These are phyloP conservation scores for Ochropleura plecta DNA, from an alignment of 2,888 invertebrate species.

Conservation along the genomic window DNA sequence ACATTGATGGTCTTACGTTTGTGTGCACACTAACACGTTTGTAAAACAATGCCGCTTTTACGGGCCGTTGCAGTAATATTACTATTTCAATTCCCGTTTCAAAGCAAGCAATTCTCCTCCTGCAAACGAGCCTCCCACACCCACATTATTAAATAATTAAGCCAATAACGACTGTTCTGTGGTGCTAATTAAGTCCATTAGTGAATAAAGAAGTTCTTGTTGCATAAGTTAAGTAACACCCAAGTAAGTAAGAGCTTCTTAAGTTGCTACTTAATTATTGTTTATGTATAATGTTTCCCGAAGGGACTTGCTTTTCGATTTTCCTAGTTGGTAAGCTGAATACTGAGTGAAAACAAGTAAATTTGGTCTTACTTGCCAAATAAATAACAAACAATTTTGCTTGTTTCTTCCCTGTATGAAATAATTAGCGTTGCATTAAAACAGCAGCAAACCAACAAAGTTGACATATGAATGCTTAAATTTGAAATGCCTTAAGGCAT, in stretches of 20 bases:
- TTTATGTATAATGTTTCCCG: not conserved
- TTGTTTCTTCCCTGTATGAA: not conserved
- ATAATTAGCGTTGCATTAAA: not conserved
- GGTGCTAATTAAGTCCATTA: conserved; percentile 24
- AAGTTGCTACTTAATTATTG: conserved; percentile 1
- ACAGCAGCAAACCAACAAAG: not conserved
- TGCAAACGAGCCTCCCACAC: not conserved
- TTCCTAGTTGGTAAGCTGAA: no score
- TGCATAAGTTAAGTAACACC: not conserved
- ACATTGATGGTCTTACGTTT: no score
- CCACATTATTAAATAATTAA: conserved; percentile 10
- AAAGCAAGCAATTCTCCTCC: not conserved
- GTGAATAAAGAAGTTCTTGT: conserved; percentile 12
- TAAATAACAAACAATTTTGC: not conserved
- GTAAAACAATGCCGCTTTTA: no score
- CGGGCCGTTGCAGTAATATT: no score
- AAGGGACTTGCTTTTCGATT: not conserved
- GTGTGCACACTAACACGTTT: no score
- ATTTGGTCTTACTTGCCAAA: not conserved
- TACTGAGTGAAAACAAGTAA: not conserved
- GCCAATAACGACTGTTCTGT: conserved; percentile 12
- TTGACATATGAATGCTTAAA: no score
- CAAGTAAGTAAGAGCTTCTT: not conserved
- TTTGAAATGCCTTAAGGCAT: no score
- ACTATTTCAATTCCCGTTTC: not conserved